Percentiles rank a stretch among this genome's conserved stretches.
These are phyloP conservation scores for Rhinella marina DNA, from an alignment of 2,797 vertebrate genomes.

Conservation along the genomic window DNA sequence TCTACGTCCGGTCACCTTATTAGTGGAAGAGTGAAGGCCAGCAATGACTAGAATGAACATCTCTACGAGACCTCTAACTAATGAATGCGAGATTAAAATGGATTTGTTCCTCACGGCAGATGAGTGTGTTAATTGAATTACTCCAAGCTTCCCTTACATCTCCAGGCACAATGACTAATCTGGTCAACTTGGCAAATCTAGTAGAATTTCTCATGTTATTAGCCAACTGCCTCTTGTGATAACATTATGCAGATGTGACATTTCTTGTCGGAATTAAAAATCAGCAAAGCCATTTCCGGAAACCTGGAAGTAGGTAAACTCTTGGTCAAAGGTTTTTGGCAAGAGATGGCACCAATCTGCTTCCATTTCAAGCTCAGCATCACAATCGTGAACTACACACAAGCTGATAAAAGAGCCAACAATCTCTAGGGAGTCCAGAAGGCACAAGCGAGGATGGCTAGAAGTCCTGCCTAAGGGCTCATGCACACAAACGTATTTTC, in stretches of 20 bases:
- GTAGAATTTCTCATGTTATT: background rate
- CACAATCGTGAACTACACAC: background rate
- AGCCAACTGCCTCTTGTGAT: constrained; percentile 7
- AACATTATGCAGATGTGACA: background rate
- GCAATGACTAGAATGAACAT: background rate
- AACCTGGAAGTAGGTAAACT: background rate
- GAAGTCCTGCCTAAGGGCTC: too few species aligned
- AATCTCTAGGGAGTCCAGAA: background rate
- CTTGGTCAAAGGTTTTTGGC: background rate
- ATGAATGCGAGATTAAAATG: constrained; percentile 35
- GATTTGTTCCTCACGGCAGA: constrained; percentile 41
- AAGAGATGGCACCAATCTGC: background rate
- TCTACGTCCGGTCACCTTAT: background rate
- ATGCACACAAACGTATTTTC: too few species aligned
- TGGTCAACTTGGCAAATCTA: constrained; percentile 26
- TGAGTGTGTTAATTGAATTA: constrained; percentile 51
- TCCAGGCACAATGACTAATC: constrained; percentile 38
- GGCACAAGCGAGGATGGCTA: too few species aligned
- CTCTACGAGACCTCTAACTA: constrained; percentile 15
- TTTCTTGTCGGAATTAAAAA: background rate
- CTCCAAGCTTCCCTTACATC: constrained; percentile 24
- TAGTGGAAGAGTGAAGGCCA: background rate
- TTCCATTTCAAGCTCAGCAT: background rate
- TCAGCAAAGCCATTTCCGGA: background rate
- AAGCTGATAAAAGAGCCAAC: background rate